These are phyloP conservation scores for Pipra filicauda DNA, from an alignment of 2,113 vertebrate species.

Conservation along the genomic window DNA sequence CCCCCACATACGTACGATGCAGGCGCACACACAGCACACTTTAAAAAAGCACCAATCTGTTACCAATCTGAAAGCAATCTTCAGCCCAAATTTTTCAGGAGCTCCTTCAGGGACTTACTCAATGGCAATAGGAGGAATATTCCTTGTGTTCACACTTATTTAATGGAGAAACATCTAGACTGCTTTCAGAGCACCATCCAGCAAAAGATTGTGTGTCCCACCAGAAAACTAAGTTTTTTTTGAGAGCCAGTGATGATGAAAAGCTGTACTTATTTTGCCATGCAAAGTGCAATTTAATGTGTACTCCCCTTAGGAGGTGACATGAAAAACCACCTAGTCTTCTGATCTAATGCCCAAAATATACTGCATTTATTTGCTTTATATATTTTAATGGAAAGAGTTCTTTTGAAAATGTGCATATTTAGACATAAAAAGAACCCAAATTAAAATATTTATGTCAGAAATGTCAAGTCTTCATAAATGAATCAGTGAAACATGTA, in stretches of 20 bases:
- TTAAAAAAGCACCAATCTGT: neutral
- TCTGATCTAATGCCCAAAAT: constrained; percentile 55
- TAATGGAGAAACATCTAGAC: constrained; percentile 9
- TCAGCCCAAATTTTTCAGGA: neutral
- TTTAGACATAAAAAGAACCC: constrained; percentile 24
- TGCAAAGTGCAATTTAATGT: neutral
- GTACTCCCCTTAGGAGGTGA: neutral
- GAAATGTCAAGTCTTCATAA: constrained; percentile 15
- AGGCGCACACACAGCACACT: neutral
- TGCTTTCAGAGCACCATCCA: constrained; percentile 16
- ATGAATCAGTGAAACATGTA: neutral
- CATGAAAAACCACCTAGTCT: neutral
- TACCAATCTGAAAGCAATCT: constrained; percentile 1
- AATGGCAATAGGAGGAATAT: neutral
- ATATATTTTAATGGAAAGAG: constrained; percentile 24
- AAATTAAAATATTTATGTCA: constrained; percentile 18
- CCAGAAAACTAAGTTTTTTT: neutral
- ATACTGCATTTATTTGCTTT: constrained; percentile 16
- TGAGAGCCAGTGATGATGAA: constrained; percentile 4
- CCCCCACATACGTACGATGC: neutral
- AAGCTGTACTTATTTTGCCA: constrained; percentile 17
- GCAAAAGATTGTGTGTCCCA: neutral
- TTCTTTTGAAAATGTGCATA: neutral
- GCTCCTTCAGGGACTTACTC: neutral
- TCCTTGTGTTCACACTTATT: neutral